A percentile compares a stretch with the other conserved stretches of the same genome.
Conservation (phyloP, 2,888 invertebrate genomes). For the Scelioninae gen. 2 region DNA sequence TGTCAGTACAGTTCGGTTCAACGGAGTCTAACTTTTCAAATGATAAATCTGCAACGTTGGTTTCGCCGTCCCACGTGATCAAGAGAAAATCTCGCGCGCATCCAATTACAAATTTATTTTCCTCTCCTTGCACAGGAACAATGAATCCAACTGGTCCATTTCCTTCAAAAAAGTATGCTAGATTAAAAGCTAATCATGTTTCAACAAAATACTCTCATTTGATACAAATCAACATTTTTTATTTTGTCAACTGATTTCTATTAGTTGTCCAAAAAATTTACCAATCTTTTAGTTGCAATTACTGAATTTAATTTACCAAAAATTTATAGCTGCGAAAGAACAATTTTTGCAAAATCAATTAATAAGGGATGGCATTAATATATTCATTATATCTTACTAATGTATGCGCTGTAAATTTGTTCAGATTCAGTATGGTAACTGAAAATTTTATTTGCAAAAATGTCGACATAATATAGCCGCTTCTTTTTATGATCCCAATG, state of each 20-base stretch:
- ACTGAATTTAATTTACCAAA: no score
- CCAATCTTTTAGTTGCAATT: no score
- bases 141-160: constrained; percentile 77
- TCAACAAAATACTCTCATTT: no score
- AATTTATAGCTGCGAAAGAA: no score
- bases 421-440: constrained; percentile 77
- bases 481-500: constrained; percentile 78
- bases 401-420: constrained; percentile 66
- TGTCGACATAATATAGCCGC: constrained; percentile 81
- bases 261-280: no score
- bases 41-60: constrained; percentile 59
- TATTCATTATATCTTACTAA: no score
- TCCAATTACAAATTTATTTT: constrained; percentile 74
- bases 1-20: constrained; percentile 75
- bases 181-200: no score
- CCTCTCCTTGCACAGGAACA: constrained; percentile 73
- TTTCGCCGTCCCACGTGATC: constrained; percentile 77
- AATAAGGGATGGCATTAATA: no score
- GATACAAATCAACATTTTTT: no score
- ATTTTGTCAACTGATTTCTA: no score
- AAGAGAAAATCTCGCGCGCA: constrained; percentile 74
- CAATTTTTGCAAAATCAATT: no score
- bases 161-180: constrained; percentile 73
- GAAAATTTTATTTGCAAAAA: constrained; percentile 76
- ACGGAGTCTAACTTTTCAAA: constrained; percentile 72